Conservation (phyloP, 2,888 invertebrate genomes). For the Polydrusus tereticollis region DNA sequence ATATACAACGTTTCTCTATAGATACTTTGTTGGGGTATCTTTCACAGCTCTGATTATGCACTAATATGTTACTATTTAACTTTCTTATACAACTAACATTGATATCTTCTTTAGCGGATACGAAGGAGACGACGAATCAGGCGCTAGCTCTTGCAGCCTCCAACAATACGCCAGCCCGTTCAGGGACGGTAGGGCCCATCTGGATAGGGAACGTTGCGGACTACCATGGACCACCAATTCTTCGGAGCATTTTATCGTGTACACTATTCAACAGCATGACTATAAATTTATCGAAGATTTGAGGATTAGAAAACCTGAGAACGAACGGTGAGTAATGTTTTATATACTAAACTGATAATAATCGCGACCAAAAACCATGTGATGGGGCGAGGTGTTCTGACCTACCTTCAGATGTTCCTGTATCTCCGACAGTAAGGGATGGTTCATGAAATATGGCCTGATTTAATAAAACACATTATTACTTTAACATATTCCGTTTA, state of each 20-base stretch:
- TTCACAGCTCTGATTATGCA: no score
- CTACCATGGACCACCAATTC: slow-evolving; percentile 56
- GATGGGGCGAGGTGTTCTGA: no score
- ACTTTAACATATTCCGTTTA: no score
- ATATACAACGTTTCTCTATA: no score
- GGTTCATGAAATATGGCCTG: no score
- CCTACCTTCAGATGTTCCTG: no score
- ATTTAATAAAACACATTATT: no score
- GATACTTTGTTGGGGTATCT: no score
- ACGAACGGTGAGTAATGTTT: slow-evolving; percentile 48
- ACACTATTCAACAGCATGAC: slow-evolving; percentile 48
- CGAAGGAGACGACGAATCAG: slow-evolving; percentile 56
- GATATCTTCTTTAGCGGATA: slow-evolving; percentile 55
- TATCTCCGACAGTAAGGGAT: no score
- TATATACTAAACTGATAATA: no score
- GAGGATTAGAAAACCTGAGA: slow-evolving; percentile 40
- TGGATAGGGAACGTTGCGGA: slow-evolving; percentile 51
- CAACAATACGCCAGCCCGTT: slow-evolving; percentile 49
- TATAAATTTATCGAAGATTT: slow-evolving; percentile 55
- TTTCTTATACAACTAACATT: no score
- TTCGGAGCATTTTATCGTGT: slow-evolving; percentile 54
- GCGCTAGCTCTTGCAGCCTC: slow-evolving; percentile 52
- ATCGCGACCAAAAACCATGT: no score
- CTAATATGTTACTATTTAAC: background rate
- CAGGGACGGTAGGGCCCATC: background rate